Conservation (phyloP, 2,113 vertebrate species). For the Elaphurus davidianus region DNA sequence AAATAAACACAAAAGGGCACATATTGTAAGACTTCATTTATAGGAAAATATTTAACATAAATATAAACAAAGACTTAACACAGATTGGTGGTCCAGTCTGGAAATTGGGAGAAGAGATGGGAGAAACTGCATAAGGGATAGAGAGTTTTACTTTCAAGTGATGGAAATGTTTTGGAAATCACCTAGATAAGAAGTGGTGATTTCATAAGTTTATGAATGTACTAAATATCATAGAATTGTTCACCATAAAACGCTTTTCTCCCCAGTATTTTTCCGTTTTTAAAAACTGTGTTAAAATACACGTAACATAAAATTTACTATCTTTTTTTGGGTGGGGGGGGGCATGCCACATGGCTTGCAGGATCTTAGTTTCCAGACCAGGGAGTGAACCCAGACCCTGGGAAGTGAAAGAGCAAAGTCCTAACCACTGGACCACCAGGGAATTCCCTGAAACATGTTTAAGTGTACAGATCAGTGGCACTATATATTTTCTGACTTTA, state of each 20-base stretch:
- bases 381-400: not conserved
- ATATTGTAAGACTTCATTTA: not conserved
- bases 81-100: not conserved
- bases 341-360: not conserved
- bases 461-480: not conserved
- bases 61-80: not conserved
- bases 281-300: not conserved
- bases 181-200: not conserved
- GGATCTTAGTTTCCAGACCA: not conserved
- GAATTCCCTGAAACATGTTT: not conserved
- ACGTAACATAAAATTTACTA: not conserved
- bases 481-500: not conserved
- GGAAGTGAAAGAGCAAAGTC: not conserved
- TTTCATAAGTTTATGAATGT: not conserved
- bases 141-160: not conserved
- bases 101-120: not conserved
- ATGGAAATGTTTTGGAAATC: not conserved
- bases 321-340: accelerated
- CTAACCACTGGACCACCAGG: not conserved
- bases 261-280: not conserved
- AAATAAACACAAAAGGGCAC: no score
- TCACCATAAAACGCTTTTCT: not conserved
- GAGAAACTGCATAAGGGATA: not conserved
- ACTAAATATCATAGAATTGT: not conserved
- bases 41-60: not conserved